Conservation (phyloP, 2,797 vertebrate genomes). For the Phataginus tetradactyla region DNA sequence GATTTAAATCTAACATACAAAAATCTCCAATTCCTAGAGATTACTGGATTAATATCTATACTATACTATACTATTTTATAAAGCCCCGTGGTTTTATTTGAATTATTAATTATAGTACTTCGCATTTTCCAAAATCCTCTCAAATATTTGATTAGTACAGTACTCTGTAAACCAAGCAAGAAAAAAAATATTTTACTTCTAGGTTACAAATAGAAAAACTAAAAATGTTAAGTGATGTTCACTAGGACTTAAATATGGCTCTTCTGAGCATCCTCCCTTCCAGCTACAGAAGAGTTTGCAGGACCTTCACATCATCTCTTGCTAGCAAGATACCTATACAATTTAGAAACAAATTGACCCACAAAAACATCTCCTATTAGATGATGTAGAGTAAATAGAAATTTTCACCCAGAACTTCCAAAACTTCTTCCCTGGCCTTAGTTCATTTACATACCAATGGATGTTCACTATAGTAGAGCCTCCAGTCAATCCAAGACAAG, state of each 20-base stretch:
- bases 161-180: not conserved
- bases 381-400: no score
- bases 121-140: not conserved
- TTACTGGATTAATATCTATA: not conserved
- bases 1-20: not conserved
- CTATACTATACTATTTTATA: not conserved
- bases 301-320: not conserved
- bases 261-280: not conserved
- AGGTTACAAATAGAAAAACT: not conserved
- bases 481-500: no score
- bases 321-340: not conserved
- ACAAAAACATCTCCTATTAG: not conserved
- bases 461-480: no score
- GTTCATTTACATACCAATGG: no score
- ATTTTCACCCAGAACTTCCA: no score
- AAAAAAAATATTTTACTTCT: not conserved
- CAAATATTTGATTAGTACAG: not conserved
- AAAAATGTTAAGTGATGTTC: not conserved
- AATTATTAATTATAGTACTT: not conserved
- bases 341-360: not conserved
- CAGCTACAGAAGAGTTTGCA: not conserved
- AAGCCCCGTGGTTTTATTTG: not conserved
- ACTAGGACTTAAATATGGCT: not conserved
- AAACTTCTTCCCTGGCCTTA: no score
- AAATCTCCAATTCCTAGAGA: not conserved